Conservation (phyloP, 2,113 vertebrate genomes). For the Eonycteris spelaea region DNA sequence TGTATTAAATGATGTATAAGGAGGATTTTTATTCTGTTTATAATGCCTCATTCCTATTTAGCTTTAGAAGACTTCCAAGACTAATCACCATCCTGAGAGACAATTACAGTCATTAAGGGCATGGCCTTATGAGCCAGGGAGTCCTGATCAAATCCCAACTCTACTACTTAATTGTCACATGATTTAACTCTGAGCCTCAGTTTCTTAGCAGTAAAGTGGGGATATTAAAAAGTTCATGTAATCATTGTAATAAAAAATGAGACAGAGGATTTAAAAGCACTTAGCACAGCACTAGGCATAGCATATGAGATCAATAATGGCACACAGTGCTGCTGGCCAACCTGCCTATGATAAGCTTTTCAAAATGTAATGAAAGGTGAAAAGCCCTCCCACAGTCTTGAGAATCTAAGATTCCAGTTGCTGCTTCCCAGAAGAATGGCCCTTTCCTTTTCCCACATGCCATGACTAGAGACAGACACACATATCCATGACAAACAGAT, state of each 20-base stretch:
- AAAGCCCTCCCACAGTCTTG: neutral
- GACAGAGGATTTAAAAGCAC: neutral
- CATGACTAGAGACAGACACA: neutral
- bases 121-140: neutral
- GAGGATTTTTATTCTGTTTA: neutral
- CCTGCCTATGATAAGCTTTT: neutral
- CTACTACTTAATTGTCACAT: neutral
- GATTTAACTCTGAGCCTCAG: neutral
- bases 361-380: accelerated
- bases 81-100: neutral
- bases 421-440: neutral
- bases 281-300: neutral
- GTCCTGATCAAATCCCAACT: neutral
- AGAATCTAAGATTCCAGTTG: neutral
- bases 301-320: neutral
- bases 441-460: neutral
- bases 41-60: neutral
- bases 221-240: neutral
- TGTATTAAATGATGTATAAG: neutral
- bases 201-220: slow-evolving; percentile 5
- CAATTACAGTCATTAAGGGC: neutral
- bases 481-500: neutral
- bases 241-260: neutral
- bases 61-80: neutral
- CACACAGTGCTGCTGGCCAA: neutral